Conservation (phyloP, 1,140 invertebrate genomes). For the Lasioglossum baleicum region DNA sequence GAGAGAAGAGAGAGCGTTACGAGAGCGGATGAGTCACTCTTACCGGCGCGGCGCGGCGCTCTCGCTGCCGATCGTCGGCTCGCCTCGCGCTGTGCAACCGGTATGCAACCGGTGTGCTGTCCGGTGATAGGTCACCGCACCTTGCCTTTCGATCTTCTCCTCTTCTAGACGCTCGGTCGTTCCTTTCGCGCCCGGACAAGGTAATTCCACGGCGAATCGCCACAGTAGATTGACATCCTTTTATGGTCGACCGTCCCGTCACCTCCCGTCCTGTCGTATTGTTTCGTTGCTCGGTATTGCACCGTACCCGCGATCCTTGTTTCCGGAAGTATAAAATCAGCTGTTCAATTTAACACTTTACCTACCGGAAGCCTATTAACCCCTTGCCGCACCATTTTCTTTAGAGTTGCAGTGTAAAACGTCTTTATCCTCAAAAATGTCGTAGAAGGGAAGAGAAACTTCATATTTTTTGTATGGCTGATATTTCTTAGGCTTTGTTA, state of each 20-base stretch:
- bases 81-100: background rate
- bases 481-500: too few species aligned
- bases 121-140: constrained; percentile 69
- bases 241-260: background rate
- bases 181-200: constrained; percentile 6
- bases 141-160: constrained; percentile 60
- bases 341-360: too few species aligned
- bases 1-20: constrained; percentile 33
- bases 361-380: too few species aligned
- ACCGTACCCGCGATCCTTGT: background rate
- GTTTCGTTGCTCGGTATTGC: background rate
- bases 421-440: too few species aligned
- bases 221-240: background rate
- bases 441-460: too few species aligned
- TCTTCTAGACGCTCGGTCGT: background rate
- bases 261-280: too few species aligned
- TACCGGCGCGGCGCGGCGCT: constrained; percentile 6
- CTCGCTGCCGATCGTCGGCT: constrained; percentile 47
- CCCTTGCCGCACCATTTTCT: too few species aligned
- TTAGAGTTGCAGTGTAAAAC: too few species aligned
- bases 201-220: constrained; percentile 12
- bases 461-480: too few species aligned
- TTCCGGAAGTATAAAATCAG: background rate
- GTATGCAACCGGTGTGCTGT: constrained; percentile 51
- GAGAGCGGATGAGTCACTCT: constrained; percentile 59